Base-by-base conservation (phyloP, 1,140 invertebrate genomes). In the Meloidogyne chitwoodi region DNA sequence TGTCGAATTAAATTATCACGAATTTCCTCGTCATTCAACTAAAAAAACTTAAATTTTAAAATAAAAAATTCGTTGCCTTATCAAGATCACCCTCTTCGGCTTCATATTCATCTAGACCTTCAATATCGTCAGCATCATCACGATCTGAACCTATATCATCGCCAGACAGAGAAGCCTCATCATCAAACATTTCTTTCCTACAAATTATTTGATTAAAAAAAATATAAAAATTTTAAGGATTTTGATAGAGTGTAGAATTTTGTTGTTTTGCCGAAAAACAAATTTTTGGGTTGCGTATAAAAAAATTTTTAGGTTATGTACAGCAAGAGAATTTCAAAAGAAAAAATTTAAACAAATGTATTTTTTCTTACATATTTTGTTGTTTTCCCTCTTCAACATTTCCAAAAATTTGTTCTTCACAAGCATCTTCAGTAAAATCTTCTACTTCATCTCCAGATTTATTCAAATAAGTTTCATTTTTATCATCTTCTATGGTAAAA, bases 111-210 rank as follows among this genome's bases (percentile, higher is more conserved):
- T 83, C 80, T 22, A 70, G 12, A 10, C 48, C 44, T 31, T 31
- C 72, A 27, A 65, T 41, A 31, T 44, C 34, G 5, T 79, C 63
- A n/a, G 63, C 68, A 6, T 67, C 56, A 38, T 81, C 81, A 48
- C 64, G 41, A 44, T 79, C 81, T 29, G 76, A 79, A 29, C 75
- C 80, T 1, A 81, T 68, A 65, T 81, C 80, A 44, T 80, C 77
- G 19, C 80, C 80, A 6, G 81, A 83, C 26, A 81, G 34, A 34
- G 83, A 83, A 14, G 80, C 80, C 38, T 81, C 80, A 38, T 81
- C 80, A 26, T 81, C 81, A 34, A 81, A 61, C 63, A 83, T 27
- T 16, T 80, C 81, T 19, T 24, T 62, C 14, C 79, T 76, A 68
- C 68, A 65, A 68, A 22, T 31, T 65, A 44, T 24, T 38, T 27